Percentiles rank a stretch among this genome's conserved stretches.
Evolutionary conservation across 2,797 vertebrate species (phyloP).

Genomic region (Saxicola maurus): DNA sequence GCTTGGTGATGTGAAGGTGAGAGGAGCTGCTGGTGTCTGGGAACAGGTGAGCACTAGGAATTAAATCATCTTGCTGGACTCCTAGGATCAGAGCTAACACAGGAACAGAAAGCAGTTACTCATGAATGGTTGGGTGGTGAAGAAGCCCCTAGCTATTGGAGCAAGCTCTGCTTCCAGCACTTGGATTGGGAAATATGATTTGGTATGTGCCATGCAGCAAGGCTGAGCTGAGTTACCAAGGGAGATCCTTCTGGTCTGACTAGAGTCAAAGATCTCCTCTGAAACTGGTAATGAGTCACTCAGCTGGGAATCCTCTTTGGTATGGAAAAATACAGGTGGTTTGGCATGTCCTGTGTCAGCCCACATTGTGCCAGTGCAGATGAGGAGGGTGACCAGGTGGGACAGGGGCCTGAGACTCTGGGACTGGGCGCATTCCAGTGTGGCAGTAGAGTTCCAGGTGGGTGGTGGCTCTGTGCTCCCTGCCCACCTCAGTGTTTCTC

Average conservation of each 20-base stretch:
- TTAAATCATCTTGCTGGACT: background rate
- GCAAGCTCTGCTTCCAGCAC: background rate
- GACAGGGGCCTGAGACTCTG: background rate
- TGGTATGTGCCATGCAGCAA: background rate
- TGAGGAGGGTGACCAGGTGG: background rate
- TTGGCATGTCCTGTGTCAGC: fast-evolving
- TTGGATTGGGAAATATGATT: fast-evolving
- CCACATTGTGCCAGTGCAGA: background rate
- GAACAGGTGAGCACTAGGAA: background rate
- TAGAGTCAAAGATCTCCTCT: background rate
- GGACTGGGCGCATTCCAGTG: background rate
- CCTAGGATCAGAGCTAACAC: background rate
- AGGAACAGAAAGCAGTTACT: background rate
- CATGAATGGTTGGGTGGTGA: background rate
- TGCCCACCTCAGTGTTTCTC: background rate
- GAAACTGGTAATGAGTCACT: background rate
- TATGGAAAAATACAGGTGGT: background rate
- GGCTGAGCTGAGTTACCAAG: background rate
- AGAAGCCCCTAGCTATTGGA: background rate
- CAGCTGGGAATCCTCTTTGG: background rate
- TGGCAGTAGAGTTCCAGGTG: background rate
- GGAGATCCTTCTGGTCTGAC: background rate
- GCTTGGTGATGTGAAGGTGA: background rate
- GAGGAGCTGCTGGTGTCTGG: background rate
- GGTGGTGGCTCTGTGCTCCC: background rate